phyloP scores from a whole-genome alignment of 1,140 invertebrate species.

The Nebria ingens region DNA sequence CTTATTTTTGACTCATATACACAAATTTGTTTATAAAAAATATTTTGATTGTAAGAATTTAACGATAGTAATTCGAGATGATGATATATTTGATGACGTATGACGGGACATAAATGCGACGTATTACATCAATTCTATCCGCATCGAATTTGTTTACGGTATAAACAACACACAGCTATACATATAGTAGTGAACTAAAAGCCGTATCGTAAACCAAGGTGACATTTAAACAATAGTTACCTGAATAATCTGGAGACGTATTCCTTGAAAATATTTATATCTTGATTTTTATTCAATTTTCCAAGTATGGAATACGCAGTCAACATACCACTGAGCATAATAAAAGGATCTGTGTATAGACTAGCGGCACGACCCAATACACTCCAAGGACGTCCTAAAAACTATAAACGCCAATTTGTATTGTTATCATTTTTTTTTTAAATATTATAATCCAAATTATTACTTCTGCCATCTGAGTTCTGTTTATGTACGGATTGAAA shows the following conservation, averaged over 20 bases:
- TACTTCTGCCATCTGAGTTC: constrained; percentile 57
- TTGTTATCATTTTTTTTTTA: neutral
- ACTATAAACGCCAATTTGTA: constrained; percentile 33
- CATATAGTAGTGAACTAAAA: too few species aligned
- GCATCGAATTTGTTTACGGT: too few species aligned
- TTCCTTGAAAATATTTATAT: constrained; percentile 47
- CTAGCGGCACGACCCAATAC: constrained; percentile 61
- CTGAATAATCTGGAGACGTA: constrained; percentile 49
- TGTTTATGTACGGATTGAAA: constrained; percentile 57
- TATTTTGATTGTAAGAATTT: too few species aligned
- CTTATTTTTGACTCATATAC: too few species aligned
- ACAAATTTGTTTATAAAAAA: too few species aligned
- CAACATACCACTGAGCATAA: constrained; percentile 62
- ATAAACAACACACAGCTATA: too few species aligned
- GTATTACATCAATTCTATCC: too few species aligned
- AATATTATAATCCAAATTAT: constrained; percentile 13
- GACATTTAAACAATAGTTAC: too few species aligned
- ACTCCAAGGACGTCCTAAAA: constrained; percentile 55
- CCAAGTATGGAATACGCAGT: constrained; percentile 54
- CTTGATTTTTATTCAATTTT: constrained; percentile 43
- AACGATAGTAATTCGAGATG: too few species aligned
- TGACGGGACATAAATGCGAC: too few species aligned
- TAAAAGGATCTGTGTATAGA: constrained; percentile 66
- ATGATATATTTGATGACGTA: too few species aligned
- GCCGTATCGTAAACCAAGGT: too few species aligned